Evolutionary conservation across 1,140 invertebrate species (phyloP).

Genomic region (Pararge aegeria): DNA sequence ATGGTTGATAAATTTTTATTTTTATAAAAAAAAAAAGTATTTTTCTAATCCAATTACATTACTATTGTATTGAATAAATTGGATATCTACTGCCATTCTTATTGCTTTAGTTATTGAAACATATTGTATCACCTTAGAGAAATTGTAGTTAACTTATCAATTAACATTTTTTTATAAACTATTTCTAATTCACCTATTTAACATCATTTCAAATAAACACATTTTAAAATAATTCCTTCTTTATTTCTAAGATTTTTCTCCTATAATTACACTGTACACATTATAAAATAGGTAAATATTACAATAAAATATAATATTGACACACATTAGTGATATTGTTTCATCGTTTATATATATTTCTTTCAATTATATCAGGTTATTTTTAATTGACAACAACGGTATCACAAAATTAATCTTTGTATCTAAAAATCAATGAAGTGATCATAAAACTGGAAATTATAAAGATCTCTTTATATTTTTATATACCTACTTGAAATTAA

Average conservation of each 20-base stretch:
- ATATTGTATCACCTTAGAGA: background rate
- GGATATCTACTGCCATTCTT: constrained; percentile 22
- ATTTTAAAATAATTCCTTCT: background rate
- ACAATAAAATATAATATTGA: too few relatives aligned
- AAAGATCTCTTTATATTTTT: too few relatives aligned
- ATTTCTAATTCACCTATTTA: constrained; percentile 2
- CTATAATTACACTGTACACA: background rate
- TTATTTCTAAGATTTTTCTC: background rate
- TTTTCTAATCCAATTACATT: background rate
- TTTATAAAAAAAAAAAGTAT: background rate
- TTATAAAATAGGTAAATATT: background rate
- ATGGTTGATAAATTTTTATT: background rate
- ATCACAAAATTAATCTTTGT: too few relatives aligned
- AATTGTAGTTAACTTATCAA: background rate
- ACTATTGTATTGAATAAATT: constrained; percentile 1
- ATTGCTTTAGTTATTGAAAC: constrained; percentile 15
- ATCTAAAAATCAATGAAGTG: too few relatives aligned
- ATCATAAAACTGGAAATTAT: too few relatives aligned
- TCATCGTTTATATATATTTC: too few relatives aligned
- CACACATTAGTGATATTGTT: too few relatives aligned
- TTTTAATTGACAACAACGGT: too few relatives aligned
- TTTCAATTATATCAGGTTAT: too few relatives aligned
- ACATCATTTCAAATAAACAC: background rate
- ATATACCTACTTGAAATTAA: too few relatives aligned
- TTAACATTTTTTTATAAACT: background rate